Percentiles rank a stretch among this genome's conserved stretches.
Conservation (phyloP, 2,888 invertebrate genomes). For the Clanis bilineata region DNA sequence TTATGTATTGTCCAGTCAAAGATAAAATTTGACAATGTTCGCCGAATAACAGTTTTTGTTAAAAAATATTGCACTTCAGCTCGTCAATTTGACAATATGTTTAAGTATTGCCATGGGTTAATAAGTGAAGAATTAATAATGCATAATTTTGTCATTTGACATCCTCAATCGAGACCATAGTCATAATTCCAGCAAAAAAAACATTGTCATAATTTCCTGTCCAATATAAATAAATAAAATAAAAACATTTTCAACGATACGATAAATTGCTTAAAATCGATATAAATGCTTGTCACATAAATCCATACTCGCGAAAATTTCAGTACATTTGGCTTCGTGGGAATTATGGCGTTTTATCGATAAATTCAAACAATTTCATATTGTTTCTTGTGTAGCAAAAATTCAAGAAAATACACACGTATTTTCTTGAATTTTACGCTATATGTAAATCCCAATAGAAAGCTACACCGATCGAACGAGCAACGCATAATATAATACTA, state of each 20-base stretch:
- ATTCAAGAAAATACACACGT: not conserved
- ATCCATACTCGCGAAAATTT: constrained; percentile 31
- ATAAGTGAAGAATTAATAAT: no score
- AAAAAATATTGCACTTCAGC: not conserved
- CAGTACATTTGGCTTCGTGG: constrained; percentile 35
- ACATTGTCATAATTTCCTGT: constrained; percentile 18
- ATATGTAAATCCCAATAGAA: not conserved
- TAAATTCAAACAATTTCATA: not conserved
- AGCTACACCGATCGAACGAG: not conserved
- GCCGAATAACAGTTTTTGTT: not conserved
- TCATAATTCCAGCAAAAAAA: not conserved
- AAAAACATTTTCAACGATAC: constrained; percentile 36
- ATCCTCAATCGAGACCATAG: not conserved
- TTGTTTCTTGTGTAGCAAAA: not conserved
- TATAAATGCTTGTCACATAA: constrained; percentile 48
- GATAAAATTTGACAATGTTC: no score
- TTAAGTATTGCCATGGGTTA: no score
- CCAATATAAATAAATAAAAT: constrained; percentile 32
- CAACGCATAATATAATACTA: not conserved
- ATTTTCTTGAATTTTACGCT: not conserved
- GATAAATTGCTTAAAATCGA: constrained; percentile 33
- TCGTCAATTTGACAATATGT: not conserved
- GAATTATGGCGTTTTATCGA: constrained; percentile 20
- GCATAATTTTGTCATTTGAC: not conserved
- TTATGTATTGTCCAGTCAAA: constrained; percentile 37